Percentiles rank a stretch among this genome's conserved stretches.
Evolutionary conservation across 92 coral and sea anemone species (phyloP).

Genomic region (Scolanthus callimorphus): DNA sequence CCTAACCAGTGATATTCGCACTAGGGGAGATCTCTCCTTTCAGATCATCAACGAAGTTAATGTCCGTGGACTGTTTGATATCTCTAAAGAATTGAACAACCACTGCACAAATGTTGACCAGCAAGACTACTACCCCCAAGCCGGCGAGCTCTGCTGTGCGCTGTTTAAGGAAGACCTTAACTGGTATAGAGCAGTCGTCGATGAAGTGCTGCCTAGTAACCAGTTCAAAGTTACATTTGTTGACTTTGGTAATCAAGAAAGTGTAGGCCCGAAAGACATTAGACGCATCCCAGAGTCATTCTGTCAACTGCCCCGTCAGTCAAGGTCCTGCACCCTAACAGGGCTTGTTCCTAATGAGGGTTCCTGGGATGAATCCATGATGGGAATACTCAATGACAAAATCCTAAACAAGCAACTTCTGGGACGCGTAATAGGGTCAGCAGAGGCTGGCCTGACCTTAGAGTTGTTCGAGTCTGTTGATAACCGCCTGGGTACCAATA

Average conservation of each 20-base stretch:
- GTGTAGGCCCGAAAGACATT: conserved; percentile 15
- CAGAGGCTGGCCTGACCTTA: conserved; percentile 5
- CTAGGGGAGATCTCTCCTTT: conserved; percentile 36
- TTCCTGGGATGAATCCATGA: conserved; percentile 32
- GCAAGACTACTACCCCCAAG: conserved; percentile 37
- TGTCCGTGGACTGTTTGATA: conserved; percentile 29
- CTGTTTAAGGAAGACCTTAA: conserved; percentile 45
- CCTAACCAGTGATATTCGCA: conserved; percentile 51
- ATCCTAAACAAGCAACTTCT: conserved; percentile 32
- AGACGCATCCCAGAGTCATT: conserved; percentile 39
- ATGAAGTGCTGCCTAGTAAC: conserved; percentile 26
- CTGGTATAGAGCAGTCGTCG: conserved; percentile 75
- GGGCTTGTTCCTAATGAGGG: conserved; percentile 10
- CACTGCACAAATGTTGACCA: conserved; percentile 49
- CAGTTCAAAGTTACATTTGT: conserved; percentile 56
- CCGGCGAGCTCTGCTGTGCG: conserved; percentile 66
- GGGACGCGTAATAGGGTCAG: conserved; percentile 25
- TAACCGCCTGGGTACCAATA: conserved; percentile 21
- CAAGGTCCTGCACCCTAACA: conserved; percentile 42
- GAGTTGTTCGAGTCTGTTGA: conserved; percentile 51
- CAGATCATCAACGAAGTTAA: conserved; percentile 53
- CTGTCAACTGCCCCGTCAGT: conserved; percentile 65
- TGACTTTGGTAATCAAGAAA: conserved; percentile 67
- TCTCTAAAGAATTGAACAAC: conserved; percentile 39
- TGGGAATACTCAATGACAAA: conserved; percentile 36